Evolutionary conservation across 2,113 vertebrate genomes (phyloP).

Genomic region (Myotis lucifugus): DNA sequence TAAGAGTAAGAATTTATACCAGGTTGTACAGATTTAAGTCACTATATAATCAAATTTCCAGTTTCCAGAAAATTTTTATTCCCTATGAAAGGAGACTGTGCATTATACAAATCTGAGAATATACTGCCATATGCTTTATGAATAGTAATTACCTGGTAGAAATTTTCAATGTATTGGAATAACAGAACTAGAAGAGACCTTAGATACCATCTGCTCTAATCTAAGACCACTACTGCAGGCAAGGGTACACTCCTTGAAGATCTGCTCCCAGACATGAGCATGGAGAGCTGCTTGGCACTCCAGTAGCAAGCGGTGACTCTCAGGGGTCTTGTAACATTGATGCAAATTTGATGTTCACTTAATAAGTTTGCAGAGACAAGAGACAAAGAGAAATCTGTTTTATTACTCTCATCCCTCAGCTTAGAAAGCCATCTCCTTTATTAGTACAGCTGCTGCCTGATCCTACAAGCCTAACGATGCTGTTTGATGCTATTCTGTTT

Average conservation of each 20-base stretch:
- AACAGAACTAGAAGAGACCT: background rate
- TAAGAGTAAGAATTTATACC: background rate
- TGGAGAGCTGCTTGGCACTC: fast-evolving
- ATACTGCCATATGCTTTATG: background rate
- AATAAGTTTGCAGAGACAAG: background rate
- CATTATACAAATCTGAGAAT: background rate
- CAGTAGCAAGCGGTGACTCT: background rate
- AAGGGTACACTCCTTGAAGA: too few species aligned
- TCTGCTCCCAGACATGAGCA: background rate
- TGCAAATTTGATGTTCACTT: background rate
- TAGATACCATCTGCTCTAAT: background rate
- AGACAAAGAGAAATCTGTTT: background rate
- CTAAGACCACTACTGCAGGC: too few species aligned
- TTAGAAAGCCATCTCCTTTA: background rate
- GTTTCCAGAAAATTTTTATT: background rate
- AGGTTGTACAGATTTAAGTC: background rate
- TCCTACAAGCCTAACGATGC: fast-evolving
- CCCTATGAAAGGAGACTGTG: background rate
- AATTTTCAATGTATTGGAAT: background rate
- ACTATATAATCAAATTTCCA: background rate
- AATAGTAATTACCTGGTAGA: background rate
- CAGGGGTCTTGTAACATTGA: background rate
- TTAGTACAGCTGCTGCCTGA: background rate
- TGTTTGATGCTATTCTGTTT: fast-evolving
- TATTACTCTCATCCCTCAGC: background rate